These are phyloP conservation scores for Caenorhabditis doughertyi DNA, from an alignment of 2,888 invertebrate genomes.

Conservation along the genomic window DNA sequence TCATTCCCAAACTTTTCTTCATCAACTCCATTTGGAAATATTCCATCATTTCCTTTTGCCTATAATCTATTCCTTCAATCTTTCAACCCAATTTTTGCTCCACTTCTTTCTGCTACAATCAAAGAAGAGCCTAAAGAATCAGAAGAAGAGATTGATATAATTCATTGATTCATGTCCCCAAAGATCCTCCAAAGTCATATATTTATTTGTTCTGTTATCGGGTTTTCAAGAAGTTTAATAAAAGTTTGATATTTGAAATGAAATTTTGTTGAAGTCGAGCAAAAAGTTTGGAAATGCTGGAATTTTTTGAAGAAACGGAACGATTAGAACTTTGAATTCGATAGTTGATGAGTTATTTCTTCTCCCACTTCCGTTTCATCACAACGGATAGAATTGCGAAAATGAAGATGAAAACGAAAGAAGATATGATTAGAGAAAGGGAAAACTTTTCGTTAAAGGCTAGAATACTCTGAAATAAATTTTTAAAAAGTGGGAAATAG, in stretches of 20 bases:
- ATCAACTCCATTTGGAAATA: background rate
- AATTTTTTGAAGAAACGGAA: too few species aligned
- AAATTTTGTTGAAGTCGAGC: too few species aligned
- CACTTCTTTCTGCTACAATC: background rate
- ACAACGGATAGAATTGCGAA: too few species aligned
- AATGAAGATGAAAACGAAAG: too few species aligned
- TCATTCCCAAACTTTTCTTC: background rate
- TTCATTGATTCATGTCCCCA: background rate
- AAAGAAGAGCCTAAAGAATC: background rate
- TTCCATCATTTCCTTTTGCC: background rate
- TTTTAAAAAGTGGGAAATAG: too few species aligned
- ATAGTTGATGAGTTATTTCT: too few species aligned
- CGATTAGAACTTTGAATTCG: too few species aligned
- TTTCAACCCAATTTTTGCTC: background rate
- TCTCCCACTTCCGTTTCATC: too few species aligned
- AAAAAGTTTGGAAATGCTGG: too few species aligned
- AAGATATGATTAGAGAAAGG: too few species aligned
- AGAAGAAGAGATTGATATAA: conserved; percentile 9
- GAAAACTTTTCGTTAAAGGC: background rate
- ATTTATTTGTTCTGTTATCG: background rate
- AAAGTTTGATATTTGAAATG: too few species aligned
- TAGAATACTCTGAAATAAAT: background rate
- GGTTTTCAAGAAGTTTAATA: background rate
- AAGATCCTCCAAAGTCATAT: background rate
- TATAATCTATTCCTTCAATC: background rate